Evolutionary conservation across 2,888 invertebrate genomes (phyloP).

Genomic region (Agriotes lineatus): DNA sequence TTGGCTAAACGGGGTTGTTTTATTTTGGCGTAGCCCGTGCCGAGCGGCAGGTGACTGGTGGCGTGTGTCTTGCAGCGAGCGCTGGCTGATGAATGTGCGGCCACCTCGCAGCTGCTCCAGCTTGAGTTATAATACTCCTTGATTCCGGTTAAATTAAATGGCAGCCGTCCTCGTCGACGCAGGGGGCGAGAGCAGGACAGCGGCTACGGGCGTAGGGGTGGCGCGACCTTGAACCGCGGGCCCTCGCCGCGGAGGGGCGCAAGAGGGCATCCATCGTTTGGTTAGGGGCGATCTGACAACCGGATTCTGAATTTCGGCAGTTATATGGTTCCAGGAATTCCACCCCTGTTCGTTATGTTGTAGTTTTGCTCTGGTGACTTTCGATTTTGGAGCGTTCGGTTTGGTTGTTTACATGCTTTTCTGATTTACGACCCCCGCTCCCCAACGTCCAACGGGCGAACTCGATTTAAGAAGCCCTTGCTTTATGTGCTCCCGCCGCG

Average conservation of each 20-base stretch:
- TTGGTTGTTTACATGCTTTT: conserved; percentile 1
- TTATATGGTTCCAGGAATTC: conserved; percentile 60
- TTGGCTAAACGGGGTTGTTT: conserved; percentile 53
- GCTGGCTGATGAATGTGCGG: conserved; percentile 54
- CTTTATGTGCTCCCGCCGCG: background rate
- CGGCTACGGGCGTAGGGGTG: conserved; percentile 58
- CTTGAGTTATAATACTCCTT: conserved; percentile 48
- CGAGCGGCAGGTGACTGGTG: conserved; percentile 64
- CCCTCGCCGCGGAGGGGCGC: conserved; percentile 47
- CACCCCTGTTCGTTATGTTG: conserved; percentile 41
- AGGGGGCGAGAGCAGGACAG: conserved; percentile 36
- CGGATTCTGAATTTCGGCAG: conserved; percentile 61
- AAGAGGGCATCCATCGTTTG: conserved; percentile 41
- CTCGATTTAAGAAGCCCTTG: background rate
- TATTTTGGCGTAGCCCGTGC: conserved; percentile 54
- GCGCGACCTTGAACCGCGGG: conserved; percentile 62
- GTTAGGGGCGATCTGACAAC: conserved; percentile 56
- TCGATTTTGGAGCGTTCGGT: conserved; percentile 28
- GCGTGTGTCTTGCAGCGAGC: conserved; percentile 68
- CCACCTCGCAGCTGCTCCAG: conserved; percentile 51
- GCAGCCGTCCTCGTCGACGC: conserved; percentile 47
- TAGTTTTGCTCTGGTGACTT: conserved; percentile 43
- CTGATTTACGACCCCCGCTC: conserved; percentile 5
- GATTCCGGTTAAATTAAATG: conserved; percentile 51
- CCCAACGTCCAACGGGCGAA: background rate